Conservation (phyloP, 1,140 invertebrate genomes). For the Diachasma alloeum region DNA sequence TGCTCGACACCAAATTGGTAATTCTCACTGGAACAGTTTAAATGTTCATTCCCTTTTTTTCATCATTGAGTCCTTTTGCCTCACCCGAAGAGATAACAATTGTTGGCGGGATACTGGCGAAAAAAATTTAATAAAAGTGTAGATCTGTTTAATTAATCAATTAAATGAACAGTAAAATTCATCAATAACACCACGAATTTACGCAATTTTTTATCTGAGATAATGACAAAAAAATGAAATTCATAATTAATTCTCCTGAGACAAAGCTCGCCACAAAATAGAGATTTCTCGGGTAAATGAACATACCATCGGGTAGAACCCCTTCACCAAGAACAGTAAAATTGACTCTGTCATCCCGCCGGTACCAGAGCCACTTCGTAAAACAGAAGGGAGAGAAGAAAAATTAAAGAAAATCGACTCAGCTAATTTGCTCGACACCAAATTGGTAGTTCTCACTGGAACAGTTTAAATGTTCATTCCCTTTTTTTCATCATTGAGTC, state of each 20-base stretch:
- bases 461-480: constrained; percentile 13
- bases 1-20: constrained; percentile 7
- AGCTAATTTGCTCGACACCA: constrained; percentile 17
- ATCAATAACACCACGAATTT: too few relatives aligned
- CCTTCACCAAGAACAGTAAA: not conserved
- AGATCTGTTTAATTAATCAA: too few relatives aligned
- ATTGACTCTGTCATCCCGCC: constrained; percentile 20
- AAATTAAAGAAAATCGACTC: constrained; percentile 15
- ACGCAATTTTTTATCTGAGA: too few relatives aligned
- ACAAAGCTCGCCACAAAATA: too few relatives aligned
- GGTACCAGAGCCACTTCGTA: not conserved
- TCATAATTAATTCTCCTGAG: too few relatives aligned
- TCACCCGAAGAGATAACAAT: too few relatives aligned
- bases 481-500: not conserved
- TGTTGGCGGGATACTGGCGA: too few relatives aligned
- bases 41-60: not conserved
- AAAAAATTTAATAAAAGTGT: too few relatives aligned
- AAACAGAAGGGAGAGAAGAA: not conserved
- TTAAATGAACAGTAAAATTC: too few relatives aligned
- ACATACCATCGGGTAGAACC: not conserved
- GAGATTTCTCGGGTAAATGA: not conserved
- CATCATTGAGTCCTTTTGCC: not conserved
- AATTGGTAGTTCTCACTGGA: constrained; percentile 12
- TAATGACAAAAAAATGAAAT: not conserved
- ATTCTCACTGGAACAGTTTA: constrained; percentile 12